Evolutionary conservation across 2,113 vertebrate species (phyloP).

Genomic region (Microtus oregoni): DNA sequence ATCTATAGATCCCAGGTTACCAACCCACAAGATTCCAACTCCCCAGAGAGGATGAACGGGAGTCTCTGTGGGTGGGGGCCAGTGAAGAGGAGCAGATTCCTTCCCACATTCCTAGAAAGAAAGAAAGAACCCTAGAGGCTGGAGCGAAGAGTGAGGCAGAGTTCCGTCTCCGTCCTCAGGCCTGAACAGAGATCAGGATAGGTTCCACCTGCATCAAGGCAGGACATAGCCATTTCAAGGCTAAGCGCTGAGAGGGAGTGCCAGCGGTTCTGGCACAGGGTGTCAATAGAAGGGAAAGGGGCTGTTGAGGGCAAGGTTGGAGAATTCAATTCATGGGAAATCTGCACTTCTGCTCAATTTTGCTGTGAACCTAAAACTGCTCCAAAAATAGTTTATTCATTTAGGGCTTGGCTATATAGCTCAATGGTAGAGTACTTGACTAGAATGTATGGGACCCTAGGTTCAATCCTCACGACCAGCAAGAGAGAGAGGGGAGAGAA

Average conservation of each 20-base stretch:
- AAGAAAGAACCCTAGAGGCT: background rate
- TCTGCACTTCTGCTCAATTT: background rate
- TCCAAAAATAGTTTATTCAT: background rate
- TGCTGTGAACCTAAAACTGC: background rate
- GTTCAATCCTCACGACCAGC: background rate
- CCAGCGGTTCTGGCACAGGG: background rate
- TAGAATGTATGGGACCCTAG: background rate
- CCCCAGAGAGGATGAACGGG: background rate
- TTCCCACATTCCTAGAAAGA: background rate
- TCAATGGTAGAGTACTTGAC: background rate
- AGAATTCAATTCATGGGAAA: background rate
- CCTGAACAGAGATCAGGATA: background rate
- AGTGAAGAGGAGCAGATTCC: background rate
- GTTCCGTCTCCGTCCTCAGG: background rate
- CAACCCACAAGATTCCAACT: background rate
- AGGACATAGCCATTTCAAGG: background rate
- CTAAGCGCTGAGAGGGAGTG: background rate
- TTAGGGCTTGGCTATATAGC: background rate
- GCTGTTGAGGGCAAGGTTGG: background rate
- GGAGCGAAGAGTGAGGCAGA: background rate
- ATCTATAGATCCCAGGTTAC: background rate
- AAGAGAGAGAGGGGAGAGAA: too few relatives aligned
- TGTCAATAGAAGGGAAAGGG: background rate
- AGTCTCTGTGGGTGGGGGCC: background rate
- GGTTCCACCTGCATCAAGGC: background rate